Conservation (phyloP, 2,113 vertebrate species). For the Stigmatopora nigra region DNA sequence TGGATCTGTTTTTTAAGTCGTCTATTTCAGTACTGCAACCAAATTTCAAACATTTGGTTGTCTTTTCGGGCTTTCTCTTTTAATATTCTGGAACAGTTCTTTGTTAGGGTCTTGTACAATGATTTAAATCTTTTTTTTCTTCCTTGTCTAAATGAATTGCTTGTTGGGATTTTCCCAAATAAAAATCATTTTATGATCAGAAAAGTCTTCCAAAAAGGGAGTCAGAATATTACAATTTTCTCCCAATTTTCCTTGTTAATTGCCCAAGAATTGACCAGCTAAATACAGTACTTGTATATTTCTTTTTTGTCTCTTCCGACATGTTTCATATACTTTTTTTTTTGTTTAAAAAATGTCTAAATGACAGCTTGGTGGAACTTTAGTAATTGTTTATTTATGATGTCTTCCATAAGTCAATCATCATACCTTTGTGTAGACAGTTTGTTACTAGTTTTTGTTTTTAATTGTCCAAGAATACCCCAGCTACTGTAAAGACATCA, state of each 20-base stretch:
- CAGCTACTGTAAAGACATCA: not conserved
- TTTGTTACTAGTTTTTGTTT: not conserved
- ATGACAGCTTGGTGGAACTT: not conserved
- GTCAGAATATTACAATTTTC: not conserved
- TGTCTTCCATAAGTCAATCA: conserved; percentile 2
- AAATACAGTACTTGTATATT: not conserved
- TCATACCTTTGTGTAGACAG: not conserved
- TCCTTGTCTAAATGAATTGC: not conserved
- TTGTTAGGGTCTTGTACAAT: too few relatives aligned
- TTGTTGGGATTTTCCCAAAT: conserved; percentile 1
- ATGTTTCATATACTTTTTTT: not conserved
- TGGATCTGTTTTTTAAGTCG: conserved; percentile 15
- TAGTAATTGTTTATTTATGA: not conserved
- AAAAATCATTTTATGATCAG: not conserved
- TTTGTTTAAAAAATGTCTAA: not conserved
- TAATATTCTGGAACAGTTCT: conserved; percentile 3
- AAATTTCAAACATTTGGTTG: conserved; percentile 4
- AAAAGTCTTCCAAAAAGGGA: conserved; percentile 1
- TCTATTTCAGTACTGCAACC: conserved; percentile 23
- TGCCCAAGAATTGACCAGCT: conserved; percentile 2
- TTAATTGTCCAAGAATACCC: not conserved
- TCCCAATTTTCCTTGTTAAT: not conserved
- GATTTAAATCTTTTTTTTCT: not conserved
- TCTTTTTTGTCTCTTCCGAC: not conserved
- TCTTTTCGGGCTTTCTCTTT: not conserved